Conservation (phyloP, 2,888 invertebrate species). For the Pyrochroa serraticornis region DNA sequence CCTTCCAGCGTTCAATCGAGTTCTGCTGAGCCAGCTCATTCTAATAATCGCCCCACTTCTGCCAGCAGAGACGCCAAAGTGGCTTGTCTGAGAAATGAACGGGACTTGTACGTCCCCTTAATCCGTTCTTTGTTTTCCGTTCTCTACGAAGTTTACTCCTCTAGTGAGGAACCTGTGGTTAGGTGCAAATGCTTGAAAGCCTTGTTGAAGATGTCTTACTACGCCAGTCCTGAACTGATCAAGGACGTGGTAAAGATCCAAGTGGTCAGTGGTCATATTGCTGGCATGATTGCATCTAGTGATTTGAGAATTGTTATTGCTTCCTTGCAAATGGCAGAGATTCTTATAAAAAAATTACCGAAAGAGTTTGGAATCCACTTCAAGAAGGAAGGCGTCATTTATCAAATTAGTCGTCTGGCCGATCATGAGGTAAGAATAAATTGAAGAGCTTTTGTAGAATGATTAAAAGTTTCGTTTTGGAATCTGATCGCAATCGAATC, state of each 20-base stretch:
- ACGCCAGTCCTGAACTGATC: conserved; percentile 85
- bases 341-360: conserved; percentile 94
- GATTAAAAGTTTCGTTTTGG: no score
- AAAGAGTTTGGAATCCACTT: conserved; percentile 96
- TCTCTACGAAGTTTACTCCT: conserved; percentile 97
- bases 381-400: conserved; percentile 95
- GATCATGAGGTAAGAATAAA: conserved; percentile 65
- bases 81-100: conserved; percentile 72
- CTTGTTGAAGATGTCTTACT: conserved; percentile 94
- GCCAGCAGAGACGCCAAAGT: conserved; percentile 68
- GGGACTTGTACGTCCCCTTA: conserved; percentile 71
- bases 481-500: no score
- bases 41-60: conserved; percentile 47
- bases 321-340: conserved; percentile 95
- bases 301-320: conserved; percentile 97
- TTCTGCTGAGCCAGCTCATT: conserved; percentile 43
- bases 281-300: conserved; percentile 97
- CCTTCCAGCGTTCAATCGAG: conserved; percentile 61
- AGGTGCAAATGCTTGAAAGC: conserved; percentile 96
- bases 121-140: conserved; percentile 85
- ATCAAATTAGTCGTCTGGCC: conserved; percentile 77
- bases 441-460: neutral
- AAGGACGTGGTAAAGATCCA: conserved; percentile 75
- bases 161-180: conserved; percentile 96
- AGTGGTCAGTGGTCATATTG: conserved; percentile 94